phyloP scores from a whole-genome alignment of 2,888 invertebrate species.

The Coremacera marginata region DNA sequence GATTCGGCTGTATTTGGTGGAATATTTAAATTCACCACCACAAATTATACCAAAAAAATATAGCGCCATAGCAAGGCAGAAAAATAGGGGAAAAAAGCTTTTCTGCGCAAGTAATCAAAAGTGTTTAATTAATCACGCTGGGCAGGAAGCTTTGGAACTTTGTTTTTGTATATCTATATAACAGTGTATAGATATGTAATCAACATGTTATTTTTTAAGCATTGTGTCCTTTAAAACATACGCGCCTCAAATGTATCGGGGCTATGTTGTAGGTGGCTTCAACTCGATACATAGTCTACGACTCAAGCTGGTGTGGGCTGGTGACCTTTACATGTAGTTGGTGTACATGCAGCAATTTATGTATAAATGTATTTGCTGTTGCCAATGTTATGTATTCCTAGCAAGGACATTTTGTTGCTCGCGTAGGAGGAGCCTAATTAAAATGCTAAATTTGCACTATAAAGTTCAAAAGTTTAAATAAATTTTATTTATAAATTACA shows the following conservation, averaged over 20 bases:
- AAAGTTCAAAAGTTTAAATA: no score
- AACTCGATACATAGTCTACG: not conserved
- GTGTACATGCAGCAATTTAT: not conserved
- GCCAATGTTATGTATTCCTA: constrained; percentile 31
- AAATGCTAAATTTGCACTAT: not conserved
- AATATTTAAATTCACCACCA: constrained; percentile 13
- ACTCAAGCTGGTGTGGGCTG: constrained; percentile 6
- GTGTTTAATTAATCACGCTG: not conserved
- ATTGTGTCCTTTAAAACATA: no score
- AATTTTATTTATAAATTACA: no score
- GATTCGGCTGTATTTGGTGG: not conserved
- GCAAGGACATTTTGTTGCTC: constrained; percentile 44
- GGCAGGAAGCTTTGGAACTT: no score
- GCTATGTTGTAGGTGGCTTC: not conserved
- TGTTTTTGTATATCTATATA: not conserved
- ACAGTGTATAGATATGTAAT: no score
- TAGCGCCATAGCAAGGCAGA: not conserved
- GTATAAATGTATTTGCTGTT: constrained; percentile 12
- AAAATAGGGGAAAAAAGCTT: constrained; percentile 22
- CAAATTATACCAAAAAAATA: constrained; percentile 12
- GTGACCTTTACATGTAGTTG: constrained; percentile 26
- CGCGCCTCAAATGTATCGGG: no score
- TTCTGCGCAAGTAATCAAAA: not conserved
- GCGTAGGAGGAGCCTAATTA: constrained; percentile 43
- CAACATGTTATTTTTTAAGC: no score